Evolutionary conservation across 2,888 invertebrate genomes (phyloP), one percentile per base, ranked within the genome.

Genomic region (Archaeoteleia sp.): DNA sequence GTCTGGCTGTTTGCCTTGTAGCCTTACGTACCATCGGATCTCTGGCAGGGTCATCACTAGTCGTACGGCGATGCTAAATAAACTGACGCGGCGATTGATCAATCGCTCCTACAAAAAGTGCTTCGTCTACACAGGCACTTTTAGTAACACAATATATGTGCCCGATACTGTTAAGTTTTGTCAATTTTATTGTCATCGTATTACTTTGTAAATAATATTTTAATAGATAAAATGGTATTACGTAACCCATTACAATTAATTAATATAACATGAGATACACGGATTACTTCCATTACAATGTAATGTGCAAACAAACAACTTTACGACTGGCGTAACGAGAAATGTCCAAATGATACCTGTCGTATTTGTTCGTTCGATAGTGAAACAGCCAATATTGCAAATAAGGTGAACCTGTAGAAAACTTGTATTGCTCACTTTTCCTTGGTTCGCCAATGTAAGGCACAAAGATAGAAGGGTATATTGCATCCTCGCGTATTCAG

Each of bases 11-110:
- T 81, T 80, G 78, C 78, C 75, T 76, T 77, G 74, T 71, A 77
- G 77, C 79, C 81, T 80, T 80, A 78, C 78, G 75, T 79, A 79
- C 74, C 74, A 74, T 74, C 77, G 72, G 75, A 78, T 77, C 75
- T 42, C 76, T 61, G 74, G 67, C 67, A 37, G 72, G 76, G 74
- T 75, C 74, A 74, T 76, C 62, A 69, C 74, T 71, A 72, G 69
- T 72, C 71, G 68, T 57, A 71, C 69, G 61, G 51, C 63, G 71
- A 74, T 67, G 61, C 67, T 57, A 55, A 61, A 67, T 62, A 61
- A 67, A 67, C 61, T 62, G 61, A 61, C 57, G 51, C 57, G 55
- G 55, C 46, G 67, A 67, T 67, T 67, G 67, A 61, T 67, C 67
- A 67, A 67, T 67, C 61, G 51, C 40, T 53, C 51, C 14, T 23